Evolutionary conservation across 2,888 invertebrate species (phyloP).

Genomic region (Pollenia labialis): DNA sequence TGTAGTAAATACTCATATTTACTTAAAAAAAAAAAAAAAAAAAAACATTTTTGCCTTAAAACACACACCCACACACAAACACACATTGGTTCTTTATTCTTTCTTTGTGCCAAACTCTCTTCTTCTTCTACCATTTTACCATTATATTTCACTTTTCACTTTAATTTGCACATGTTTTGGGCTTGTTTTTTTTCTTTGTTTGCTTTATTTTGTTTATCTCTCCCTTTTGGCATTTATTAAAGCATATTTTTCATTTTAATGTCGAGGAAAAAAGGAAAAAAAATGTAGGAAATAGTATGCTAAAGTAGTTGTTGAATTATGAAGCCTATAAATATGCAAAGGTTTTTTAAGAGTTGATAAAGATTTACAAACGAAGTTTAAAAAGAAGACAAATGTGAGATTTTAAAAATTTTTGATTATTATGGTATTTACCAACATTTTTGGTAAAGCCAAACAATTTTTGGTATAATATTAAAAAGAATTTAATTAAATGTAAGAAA

Average conservation of each 20-base stretch:
- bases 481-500: no score
- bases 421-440: no score
- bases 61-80: no score
- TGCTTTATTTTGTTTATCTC: conserved; percentile 25
- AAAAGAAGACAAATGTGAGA: not conserved
- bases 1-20: no score
- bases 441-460: no score
- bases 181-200: not conserved
- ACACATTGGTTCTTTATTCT: no score
- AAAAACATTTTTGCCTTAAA: no score
- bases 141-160: not conserved
- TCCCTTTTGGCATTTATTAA: not conserved
- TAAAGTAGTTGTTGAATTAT: conserved; percentile 2
- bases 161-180: not conserved
- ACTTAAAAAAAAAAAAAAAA: no score
- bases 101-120: no score
- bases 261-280: not conserved
- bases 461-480: no score
- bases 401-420: no score
- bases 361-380: not conserved
- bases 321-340: conserved; percentile 54
- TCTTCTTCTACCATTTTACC: no score
- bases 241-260: conserved; percentile 28
- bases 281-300: not conserved
- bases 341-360: not conserved